Conservation (phyloP, 2,113 vertebrate species). For the Petrocephalus zakoni region DNA sequence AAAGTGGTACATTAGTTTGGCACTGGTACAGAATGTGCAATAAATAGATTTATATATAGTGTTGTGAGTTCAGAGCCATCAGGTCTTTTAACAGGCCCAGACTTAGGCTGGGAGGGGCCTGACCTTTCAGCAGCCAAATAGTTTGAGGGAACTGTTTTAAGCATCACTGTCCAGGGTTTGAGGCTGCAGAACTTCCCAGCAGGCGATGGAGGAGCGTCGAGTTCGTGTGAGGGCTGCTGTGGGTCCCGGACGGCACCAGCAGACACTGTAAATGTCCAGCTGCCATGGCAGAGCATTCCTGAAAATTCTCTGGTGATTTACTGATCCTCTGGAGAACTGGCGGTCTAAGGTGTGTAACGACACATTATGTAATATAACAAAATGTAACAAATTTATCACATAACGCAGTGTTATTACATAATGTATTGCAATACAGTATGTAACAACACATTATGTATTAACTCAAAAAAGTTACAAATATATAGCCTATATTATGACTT, state of each 20-base stretch:
- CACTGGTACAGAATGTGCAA: background rate
- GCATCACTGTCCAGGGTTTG: background rate
- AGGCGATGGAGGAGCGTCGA: background rate
- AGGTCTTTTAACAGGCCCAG: background rate
- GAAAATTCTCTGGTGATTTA: background rate
- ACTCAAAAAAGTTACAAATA: background rate
- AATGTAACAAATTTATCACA: background rate
- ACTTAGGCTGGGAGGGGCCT: background rate
- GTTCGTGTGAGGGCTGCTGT: background rate
- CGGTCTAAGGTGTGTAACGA: background rate
- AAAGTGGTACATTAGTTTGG: background rate
- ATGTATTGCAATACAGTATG: too few relatives aligned
- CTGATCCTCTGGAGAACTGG: background rate
- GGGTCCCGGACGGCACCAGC: too few relatives aligned
- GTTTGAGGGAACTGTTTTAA: background rate
- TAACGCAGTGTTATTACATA: background rate
- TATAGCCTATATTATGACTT: background rate
- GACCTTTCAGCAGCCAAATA: background rate
- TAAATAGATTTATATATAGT: background rate
- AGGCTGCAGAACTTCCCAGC: background rate
- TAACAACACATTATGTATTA: too few relatives aligned
- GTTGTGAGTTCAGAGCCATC: background rate
- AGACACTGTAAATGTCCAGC: too few relatives aligned
- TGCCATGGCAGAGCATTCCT: background rate
- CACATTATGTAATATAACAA: too few relatives aligned